phyloP scores from a whole-genome alignment of 2,113 vertebrate species.

The Eurypyga helias region DNA sequence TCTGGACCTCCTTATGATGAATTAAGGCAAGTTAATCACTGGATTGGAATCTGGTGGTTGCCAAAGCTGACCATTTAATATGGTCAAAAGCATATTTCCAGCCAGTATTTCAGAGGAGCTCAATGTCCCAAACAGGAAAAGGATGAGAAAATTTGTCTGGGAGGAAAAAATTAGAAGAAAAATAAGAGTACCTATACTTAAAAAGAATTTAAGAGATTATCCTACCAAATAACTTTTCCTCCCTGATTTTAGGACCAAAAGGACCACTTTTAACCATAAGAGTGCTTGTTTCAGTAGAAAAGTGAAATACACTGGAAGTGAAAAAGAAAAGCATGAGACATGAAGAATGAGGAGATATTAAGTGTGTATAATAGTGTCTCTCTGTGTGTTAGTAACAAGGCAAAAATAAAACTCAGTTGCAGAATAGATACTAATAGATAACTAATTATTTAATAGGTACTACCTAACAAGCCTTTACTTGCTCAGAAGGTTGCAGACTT shows the following conservation, averaged over 20 bases:
- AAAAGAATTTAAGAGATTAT: not conserved
- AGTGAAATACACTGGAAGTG: not conserved
- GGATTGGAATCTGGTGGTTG: slow-evolving; percentile 40
- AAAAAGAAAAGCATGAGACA: not conserved
- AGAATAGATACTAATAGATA: not conserved
- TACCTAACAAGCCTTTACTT: not conserved
- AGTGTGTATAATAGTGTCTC: not conserved
- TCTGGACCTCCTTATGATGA: not conserved
- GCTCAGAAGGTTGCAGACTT: not conserved
- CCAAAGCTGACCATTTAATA: not conserved
- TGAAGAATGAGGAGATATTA: not conserved
- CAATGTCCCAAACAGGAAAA: slow-evolving; percentile 39
- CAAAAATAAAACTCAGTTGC: not conserved
- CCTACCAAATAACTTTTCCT: not conserved
- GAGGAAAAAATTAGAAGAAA: slow-evolving; percentile 33
- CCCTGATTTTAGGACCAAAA: not conserved
- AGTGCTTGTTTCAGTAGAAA: not conserved
- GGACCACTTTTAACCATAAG: not conserved
- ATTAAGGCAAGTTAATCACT: slow-evolving; percentile 15
- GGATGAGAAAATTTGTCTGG: not conserved
- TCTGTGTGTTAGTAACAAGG: not conserved
- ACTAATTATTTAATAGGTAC: not conserved
- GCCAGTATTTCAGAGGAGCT: not conserved
- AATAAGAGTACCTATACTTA: not conserved
- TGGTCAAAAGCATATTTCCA: slow-evolving; percentile 6